These are phyloP conservation scores for Diorhabda elongata DNA, from an alignment of 1,140 invertebrate species.

Conservation along the genomic window DNA sequence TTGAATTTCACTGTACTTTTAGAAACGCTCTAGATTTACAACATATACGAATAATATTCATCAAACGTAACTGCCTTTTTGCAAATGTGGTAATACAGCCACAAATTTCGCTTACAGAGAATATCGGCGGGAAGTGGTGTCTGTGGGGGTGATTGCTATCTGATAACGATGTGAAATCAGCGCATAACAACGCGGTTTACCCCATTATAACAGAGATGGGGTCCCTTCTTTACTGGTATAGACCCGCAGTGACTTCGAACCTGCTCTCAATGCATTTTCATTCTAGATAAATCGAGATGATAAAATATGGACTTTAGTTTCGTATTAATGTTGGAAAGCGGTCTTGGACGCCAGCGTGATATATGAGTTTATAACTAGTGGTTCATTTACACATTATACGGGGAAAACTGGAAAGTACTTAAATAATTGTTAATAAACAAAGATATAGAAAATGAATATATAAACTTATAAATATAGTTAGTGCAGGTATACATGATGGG, in stretches of 20 bases:
- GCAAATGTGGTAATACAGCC: constrained; percentile 1
- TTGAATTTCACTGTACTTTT: no score
- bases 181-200: constrained; percentile 48
- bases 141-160: constrained; percentile 38
- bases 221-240: constrained; percentile 30
- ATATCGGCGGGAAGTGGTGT: constrained; percentile 24
- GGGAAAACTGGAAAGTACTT: not conserved
- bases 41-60: not conserved
- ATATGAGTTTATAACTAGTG: constrained; percentile 41
- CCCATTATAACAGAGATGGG: constrained; percentile 42
- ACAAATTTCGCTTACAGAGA: constrained; percentile 24
- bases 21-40: not conserved
- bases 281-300: constrained; percentile 46
- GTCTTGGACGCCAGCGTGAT: constrained; percentile 39
- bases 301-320: constrained; percentile 46
- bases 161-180: constrained; percentile 46
- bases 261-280: constrained; percentile 32
- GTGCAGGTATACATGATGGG: no score
- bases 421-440: no score
- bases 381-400: constrained; percentile 17
- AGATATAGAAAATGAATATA: no score
- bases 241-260: constrained; percentile 30
- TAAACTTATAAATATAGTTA: no score
- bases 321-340: constrained; percentile 41
- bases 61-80: not conserved